Conservation (phyloP, 2,797 vertebrate species). For the Catamblyrhynchus diadema region DNA sequence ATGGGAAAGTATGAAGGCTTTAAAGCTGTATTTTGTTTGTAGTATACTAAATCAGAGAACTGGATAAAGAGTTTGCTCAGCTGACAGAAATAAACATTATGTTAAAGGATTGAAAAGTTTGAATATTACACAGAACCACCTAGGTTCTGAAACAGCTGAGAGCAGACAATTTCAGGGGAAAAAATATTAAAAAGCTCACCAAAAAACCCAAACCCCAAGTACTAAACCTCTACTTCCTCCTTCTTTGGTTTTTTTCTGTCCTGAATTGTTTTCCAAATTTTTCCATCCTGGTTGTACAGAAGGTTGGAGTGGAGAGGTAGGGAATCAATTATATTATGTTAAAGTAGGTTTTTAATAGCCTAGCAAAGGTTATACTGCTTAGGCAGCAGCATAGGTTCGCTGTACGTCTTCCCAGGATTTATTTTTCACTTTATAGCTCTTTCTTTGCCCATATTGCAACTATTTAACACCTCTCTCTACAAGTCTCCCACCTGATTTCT, state of each 20-base stretch:
- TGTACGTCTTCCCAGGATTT: not conserved
- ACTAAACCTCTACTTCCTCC: not conserved
- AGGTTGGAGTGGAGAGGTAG: not conserved
- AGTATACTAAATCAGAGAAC: not conserved
- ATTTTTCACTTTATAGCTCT: not conserved
- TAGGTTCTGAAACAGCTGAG: not conserved
- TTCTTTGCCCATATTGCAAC: not conserved
- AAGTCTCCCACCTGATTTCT: not conserved
- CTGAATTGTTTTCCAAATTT: not conserved
- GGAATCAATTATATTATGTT: not conserved
- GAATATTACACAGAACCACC: not conserved
- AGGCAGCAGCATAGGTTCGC: not conserved
- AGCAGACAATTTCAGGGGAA: not conserved
- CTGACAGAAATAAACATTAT: not conserved
- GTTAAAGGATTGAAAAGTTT: not conserved
- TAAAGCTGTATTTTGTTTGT: constrained; percentile 11
- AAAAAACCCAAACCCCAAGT: not conserved
- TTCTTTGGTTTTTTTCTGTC: not conserved
- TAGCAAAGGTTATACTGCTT: not conserved
- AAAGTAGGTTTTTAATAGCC: not conserved
- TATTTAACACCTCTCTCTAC: not conserved
- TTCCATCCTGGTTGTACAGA: not conserved
- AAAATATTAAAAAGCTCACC: not conserved
- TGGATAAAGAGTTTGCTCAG: not conserved
- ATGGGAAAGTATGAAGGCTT: not conserved